Base-by-base conservation (phyloP, 2,113 vertebrate genomes). In the Cricetomys ansorgei region DNA sequence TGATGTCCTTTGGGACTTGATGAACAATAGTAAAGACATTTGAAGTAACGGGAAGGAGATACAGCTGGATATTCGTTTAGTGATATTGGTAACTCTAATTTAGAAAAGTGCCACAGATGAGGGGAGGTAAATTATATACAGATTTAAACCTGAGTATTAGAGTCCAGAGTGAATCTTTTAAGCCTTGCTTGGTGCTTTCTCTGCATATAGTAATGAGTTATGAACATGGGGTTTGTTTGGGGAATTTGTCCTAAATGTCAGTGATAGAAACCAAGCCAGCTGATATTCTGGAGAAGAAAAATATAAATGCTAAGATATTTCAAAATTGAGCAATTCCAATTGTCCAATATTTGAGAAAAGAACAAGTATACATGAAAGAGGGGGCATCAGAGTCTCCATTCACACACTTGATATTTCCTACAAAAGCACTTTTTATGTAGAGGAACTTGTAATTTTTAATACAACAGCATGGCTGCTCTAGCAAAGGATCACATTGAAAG, bases 61-160 rank as follows among this genome's bases (percentile, higher is more conserved):
- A 59, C 19, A 93, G 69, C 3, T 88, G 40, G 31, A 62, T 80
- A 19, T 65, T 87, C 83, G 40, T 79, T 92, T 21, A 88, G 11
- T 91, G 25, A 12, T 29, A 29, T 43, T 48, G 37, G 67, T 53
- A 5, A 29, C n/a, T 29, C 23, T 6, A 16, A 13, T 87, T n/a
- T 34, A 96, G 31, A 50, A 94, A 86, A 94, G 11, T 3, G 55
- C 76, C 57, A 89, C 37, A 89, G 16, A n/a, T n/a, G n/a, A n/a
- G n/a, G 3, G 65, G 1, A 25, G 3, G 1, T 43, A 73, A 40
- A 67, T 53, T 27, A 81, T 89, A 45, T 48, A 23, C 0, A 21
- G 40, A 53, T 19, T 31, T 87, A 16, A 73, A 77, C 15, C 37
- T 70, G 50, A 31, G 34, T n/a, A 72, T 50, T 40, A 45, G n/a